phyloP scores from a whole-genome alignment of 2,797 vertebrate genomes.

The Gymnoscopelus microlampas region DNA sequence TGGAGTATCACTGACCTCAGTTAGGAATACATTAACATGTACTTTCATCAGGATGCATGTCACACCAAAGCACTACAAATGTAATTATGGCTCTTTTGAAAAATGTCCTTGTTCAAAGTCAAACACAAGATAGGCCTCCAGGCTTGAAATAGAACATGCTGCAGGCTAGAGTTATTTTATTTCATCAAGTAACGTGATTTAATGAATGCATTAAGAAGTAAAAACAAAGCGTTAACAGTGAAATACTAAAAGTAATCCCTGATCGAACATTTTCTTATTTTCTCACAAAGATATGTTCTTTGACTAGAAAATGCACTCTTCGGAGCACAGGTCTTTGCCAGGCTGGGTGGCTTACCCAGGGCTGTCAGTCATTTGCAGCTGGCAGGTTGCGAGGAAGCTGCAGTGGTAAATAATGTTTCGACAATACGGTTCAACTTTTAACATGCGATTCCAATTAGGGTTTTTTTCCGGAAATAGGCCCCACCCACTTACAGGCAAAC shows the following conservation, averaged over 20 bases:
- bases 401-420: too few relatives aligned
- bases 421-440: too few relatives aligned
- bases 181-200: slow-evolving; percentile 53
- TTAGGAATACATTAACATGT: slow-evolving; percentile 33
- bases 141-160: slow-evolving; percentile 40
- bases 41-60: slow-evolving; percentile 25
- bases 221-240: slow-evolving; percentile 28
- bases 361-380: too few relatives aligned
- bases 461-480: too few relatives aligned
- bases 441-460: background rate
- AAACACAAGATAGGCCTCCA: slow-evolving; percentile 22
- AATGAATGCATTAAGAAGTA: slow-evolving; percentile 50
- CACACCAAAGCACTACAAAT: slow-evolving; percentile 41
- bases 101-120: slow-evolving; percentile 44
- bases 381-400: too few relatives aligned
- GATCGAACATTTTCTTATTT: slow-evolving; percentile 25
- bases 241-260: slow-evolving; percentile 36
- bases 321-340: too few relatives aligned
- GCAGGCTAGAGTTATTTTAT: slow-evolving; percentile 36
- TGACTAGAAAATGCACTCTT: background rate
- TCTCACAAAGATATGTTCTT: background rate
- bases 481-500: too few relatives aligned
- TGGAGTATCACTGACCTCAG: slow-evolving; percentile 32
- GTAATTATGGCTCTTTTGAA: slow-evolving; percentile 17
- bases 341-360: too few relatives aligned